Evolutionary conservation across 2,113 vertebrate genomes (phyloP).

Genomic region (Ctenomys sociabilis): DNA sequence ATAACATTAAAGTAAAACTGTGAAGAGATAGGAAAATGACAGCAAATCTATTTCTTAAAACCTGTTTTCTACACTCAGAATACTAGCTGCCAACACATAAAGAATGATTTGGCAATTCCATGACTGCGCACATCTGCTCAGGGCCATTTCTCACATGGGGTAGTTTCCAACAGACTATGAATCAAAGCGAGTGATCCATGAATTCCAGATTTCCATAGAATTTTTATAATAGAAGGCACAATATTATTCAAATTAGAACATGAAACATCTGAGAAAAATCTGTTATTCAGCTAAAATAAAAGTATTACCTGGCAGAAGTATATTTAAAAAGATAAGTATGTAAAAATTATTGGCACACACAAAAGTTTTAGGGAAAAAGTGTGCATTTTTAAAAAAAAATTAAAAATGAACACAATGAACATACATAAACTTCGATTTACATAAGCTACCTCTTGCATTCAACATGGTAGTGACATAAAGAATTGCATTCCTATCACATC

Average conservation of each 20-base stretch:
- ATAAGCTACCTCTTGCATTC: constrained; percentile 27
- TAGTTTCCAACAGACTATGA: constrained; percentile 57
- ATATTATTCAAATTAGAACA: constrained; percentile 70
- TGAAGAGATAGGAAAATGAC: constrained; percentile 32
- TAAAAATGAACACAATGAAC: constrained; percentile 35
- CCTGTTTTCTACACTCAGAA: constrained; percentile 53
- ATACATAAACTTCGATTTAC: constrained; percentile 35
- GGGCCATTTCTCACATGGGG: constrained; percentile 42
- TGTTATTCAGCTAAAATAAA: constrained; percentile 70
- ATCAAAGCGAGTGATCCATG: constrained; percentile 50
- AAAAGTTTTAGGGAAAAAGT: not conserved
- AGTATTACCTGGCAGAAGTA: constrained; percentile 63
- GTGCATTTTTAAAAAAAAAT: constrained; percentile 19
- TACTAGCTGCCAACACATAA: constrained; percentile 67
- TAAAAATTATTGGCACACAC: constrained; percentile 17
- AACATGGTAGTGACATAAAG: constrained; percentile 18
- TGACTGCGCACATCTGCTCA: constrained; percentile 69
- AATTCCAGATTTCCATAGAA: constrained; percentile 69
- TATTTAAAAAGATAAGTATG: constrained; percentile 29
- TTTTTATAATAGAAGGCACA: constrained; percentile 67
- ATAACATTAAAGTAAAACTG: constrained; percentile 15
- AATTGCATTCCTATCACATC: not conserved
- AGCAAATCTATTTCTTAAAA: constrained; percentile 61
- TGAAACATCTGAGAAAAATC: constrained; percentile 73
- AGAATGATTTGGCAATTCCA: constrained; percentile 64